Evolutionary conservation across 2,888 invertebrate genomes (phyloP).

Genomic region (Mallateleia sp.): DNA sequence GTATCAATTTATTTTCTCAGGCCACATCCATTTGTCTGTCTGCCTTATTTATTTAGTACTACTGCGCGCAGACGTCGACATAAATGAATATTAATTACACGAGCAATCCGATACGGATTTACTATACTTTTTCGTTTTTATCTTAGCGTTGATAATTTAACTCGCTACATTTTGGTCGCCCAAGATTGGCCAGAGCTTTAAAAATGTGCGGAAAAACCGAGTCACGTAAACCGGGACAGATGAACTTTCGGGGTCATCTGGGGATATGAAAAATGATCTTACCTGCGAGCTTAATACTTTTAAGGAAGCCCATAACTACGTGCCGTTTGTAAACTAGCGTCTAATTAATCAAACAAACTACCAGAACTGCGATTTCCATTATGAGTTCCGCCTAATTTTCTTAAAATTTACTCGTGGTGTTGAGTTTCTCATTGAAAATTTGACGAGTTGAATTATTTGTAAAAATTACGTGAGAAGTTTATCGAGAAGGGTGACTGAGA

Average conservation of each 20-base stretch:
- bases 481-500: no score
- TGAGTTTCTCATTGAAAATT: constrained; percentile 32
- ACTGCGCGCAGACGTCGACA: constrained; percentile 16
- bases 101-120: not conserved
- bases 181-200: not conserved
- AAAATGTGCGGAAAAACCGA: constrained; percentile 21
- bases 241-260: constrained; percentile 44
- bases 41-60: constrained; percentile 40
- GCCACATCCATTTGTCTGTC: constrained; percentile 44
- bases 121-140: not conserved
- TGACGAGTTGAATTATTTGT: constrained; percentile 10
- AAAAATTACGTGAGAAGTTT: constrained; percentile 12
- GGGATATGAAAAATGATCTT: constrained; percentile 49
- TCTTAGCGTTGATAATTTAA: constrained; percentile 11
- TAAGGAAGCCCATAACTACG: constrained; percentile 64
- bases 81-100: constrained; percentile 64
- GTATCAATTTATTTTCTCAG: constrained; percentile 65
- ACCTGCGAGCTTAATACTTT: constrained; percentile 48
- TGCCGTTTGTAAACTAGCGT: constrained; percentile 55
- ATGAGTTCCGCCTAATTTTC: constrained; percentile 39
- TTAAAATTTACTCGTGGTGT: constrained; percentile 30
- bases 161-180: not conserved
- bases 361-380: constrained; percentile 33
- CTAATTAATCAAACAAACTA: constrained; percentile 73
- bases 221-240: constrained; percentile 33